Evolutionary conservation across 2,113 vertebrate species (phyloP).

Genomic region (Himantopus leucocephalus): DNA sequence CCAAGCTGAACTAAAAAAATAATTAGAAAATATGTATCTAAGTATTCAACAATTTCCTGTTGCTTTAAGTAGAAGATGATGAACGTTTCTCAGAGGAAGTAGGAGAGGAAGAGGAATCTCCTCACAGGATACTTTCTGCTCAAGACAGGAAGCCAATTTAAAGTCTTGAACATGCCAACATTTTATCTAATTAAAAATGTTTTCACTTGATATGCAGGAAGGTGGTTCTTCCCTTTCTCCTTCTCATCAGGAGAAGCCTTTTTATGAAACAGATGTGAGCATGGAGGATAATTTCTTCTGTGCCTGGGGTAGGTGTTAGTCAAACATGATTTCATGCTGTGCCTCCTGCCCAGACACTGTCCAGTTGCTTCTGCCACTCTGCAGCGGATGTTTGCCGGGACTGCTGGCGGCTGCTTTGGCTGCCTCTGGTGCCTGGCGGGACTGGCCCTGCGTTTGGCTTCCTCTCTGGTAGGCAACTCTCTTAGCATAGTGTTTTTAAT

Average conservation of each 20-base stretch:
- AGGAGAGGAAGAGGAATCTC: not conserved
- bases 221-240: not conserved
- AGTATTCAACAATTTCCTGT: not conserved
- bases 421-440: not conserved
- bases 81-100: not conserved
- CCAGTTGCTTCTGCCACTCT: not conserved
- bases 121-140: conserved; percentile 6
- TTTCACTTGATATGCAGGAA: not conserved
- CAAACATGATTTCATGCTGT: not conserved
- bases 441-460: not conserved
- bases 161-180: not conserved
- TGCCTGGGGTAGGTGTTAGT: not conserved
- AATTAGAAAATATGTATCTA: not conserved
- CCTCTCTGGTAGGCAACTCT: not conserved
- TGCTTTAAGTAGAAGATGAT: not conserved
- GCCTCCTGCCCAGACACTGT: not conserved
- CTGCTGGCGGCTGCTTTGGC: not conserved
- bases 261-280: not conserved
- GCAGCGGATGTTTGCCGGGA: not conserved
- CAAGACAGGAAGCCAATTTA: not conserved
- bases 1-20: not conserved
- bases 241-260: not conserved
- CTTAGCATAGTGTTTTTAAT: rapidly evolving
- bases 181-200: not conserved
- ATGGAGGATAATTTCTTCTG: not conserved